phyloP scores from a whole-genome alignment of 1,140 invertebrate species.

The Ganaspis sp. region DNA sequence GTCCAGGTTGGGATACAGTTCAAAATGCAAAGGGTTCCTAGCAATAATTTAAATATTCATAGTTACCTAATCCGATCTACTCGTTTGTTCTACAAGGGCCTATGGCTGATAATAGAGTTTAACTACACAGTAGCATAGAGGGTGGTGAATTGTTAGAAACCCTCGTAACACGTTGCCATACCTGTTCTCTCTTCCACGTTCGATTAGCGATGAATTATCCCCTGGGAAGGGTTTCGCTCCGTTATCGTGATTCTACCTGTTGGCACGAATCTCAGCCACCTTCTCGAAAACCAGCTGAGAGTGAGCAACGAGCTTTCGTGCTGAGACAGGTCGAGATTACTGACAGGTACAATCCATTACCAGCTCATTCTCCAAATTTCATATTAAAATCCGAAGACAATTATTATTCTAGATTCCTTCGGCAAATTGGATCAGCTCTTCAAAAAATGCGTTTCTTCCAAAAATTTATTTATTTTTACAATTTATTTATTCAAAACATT shows the following conservation, averaged over 20 bases:
- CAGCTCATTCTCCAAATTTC: background rate
- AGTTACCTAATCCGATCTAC: slow-evolving; percentile 13
- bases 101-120: slow-evolving; percentile 56
- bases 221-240: slow-evolving; percentile 46
- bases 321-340: slow-evolving; percentile 40
- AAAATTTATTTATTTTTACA: too few relatives aligned
- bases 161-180: slow-evolving; percentile 52
- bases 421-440: background rate
- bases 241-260: slow-evolving; percentile 61
- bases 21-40: slow-evolving; percentile 16
- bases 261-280: slow-evolving; percentile 48
- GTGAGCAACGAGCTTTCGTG: slow-evolving; percentile 30
- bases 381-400: background rate
- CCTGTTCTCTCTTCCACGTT: slow-evolving; percentile 63
- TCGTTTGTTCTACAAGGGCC: slow-evolving; percentile 50
- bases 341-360: slow-evolving; percentile 15
- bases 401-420: background rate
- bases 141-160: slow-evolving; percentile 57
- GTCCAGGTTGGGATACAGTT: background rate
- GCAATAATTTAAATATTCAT: slow-evolving; percentile 29
- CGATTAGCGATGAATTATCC: slow-evolving; percentile 68
- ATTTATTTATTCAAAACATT: too few relatives aligned
- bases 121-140: slow-evolving; percentile 47
- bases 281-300: slow-evolving; percentile 28
- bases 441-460: background rate